A percentile compares a stretch with the other conserved stretches of the same genome.
Evolutionary conservation across 2,113 vertebrate genomes (phyloP).

Genomic region (Tonatia bakeri): DNA sequence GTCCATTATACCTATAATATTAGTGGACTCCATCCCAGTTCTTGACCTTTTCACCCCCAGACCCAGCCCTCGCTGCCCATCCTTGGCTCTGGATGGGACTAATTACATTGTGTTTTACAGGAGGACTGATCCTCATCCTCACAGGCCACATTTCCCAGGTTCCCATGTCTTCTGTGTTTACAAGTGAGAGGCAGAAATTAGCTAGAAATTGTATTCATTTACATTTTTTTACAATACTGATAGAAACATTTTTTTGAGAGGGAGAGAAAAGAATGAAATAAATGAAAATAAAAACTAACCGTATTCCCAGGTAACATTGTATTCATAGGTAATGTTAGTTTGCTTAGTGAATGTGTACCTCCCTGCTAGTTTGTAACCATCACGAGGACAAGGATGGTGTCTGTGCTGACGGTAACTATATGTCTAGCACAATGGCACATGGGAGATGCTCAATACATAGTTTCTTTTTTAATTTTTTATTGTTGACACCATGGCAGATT

Average conservation of each 20-base stretch:
- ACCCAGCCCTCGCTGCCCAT: not conserved
- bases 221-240: not conserved
- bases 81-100: not conserved
- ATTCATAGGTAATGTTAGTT: not conserved
- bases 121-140: not conserved
- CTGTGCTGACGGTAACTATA: not conserved
- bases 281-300: not conserved
- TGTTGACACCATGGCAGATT: too few relatives aligned
- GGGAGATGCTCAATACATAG: not conserved
- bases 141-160: not conserved
- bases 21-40: not conserved
- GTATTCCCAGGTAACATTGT: not conserved
- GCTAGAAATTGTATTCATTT: not conserved
- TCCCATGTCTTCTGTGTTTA: not conserved
- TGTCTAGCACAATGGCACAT: not conserved
- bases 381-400: not conserved
- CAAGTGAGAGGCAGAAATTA: not conserved
- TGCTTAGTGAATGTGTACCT: not conserved
- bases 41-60: not conserved
- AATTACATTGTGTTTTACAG: not conserved
- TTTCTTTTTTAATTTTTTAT: not conserved
- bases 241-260: not conserved
- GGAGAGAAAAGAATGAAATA: not conserved
- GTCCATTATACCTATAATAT: not conserved
- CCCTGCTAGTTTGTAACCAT: not conserved